A percentile compares a stretch with the other conserved stretches of the same genome.
phyloP scores from a whole-genome alignment of 2,888 invertebrate species.

The Zaprionus bogoriensis region DNA sequence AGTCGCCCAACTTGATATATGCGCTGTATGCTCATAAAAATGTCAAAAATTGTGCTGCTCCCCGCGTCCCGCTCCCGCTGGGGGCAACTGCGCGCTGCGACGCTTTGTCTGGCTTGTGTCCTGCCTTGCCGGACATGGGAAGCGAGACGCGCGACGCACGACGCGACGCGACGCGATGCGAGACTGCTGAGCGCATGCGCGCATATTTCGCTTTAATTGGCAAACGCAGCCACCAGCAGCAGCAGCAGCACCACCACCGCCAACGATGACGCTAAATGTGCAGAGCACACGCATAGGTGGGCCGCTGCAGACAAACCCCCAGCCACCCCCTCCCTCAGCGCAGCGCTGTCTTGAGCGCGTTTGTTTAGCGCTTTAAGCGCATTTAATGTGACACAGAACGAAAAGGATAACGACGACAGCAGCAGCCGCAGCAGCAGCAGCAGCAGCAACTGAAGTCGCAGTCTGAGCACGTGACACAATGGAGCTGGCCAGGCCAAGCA shows the following conservation, averaged over 20 bases:
- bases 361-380: slow-evolving; percentile 77
- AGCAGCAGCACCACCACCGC: slow-evolving; percentile 56
- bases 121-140: slow-evolving; percentile 17
- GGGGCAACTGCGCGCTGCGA: slow-evolving; percentile 45
- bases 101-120: slow-evolving; percentile 59
- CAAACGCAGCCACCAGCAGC: slow-evolving; percentile 56
- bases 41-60: slow-evolving; percentile 75
- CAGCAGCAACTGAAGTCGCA: slow-evolving; percentile 1
- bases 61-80: neutral
- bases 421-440: slow-evolving; percentile 25
- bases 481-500: no score
- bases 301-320: slow-evolving; percentile 17
- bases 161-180: no score
- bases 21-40: slow-evolving; percentile 80
- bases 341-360: slow-evolving; percentile 49
- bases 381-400: slow-evolving; percentile 77
- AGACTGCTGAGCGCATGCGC: slow-evolving; percentile 65
- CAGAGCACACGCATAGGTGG: slow-evolving; percentile 71
- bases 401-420: slow-evolving; percentile 75
- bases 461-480: slow-evolving; percentile 71
- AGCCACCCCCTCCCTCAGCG: neutral
- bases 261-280: slow-evolving; percentile 76
- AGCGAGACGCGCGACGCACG: no score
- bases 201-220: slow-evolving; percentile 78
- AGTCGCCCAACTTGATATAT: slow-evolving; percentile 78